A percentile compares a stretch with the other conserved stretches of the same genome.
Evolutionary conservation across 2,797 vertebrate species (phyloP).

Genomic region (Phataginus tetradactyla): DNA sequence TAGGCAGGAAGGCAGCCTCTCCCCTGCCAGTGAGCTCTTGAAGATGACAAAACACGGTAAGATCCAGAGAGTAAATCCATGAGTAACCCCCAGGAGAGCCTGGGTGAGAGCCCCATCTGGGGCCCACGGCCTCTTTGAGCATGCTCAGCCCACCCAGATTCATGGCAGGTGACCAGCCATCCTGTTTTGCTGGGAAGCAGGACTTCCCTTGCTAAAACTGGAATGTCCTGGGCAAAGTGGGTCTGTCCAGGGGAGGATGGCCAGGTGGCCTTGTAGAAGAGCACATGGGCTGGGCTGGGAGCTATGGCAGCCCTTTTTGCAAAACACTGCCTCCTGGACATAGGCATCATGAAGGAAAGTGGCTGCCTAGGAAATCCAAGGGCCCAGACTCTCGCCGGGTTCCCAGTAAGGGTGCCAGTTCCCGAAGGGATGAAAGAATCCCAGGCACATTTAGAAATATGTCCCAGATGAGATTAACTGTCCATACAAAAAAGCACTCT

Average conservation of each 20-base stretch:
- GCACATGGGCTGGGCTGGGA: too few species aligned
- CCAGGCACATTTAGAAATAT: too few species aligned
- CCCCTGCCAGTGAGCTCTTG: background rate
- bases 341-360: too few species aligned
- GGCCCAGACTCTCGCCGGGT: background rate
- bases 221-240: too few species aligned
- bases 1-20: background rate
- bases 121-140: background rate
- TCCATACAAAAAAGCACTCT: background rate
- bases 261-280: too few species aligned
- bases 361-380: too few species aligned
- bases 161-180: background rate
- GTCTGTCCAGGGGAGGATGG: too few species aligned
- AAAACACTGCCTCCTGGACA: too few species aligned
- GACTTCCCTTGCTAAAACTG: background rate
- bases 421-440: background rate
- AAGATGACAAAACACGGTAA: background rate
- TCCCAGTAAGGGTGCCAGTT: background rate
- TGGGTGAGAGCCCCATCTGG: background rate
- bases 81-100: background rate
- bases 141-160: background rate
- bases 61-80: background rate
- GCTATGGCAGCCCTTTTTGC: too few species aligned
- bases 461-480: background rate
- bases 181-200: background rate